These are phyloP conservation scores for Atethmia centrago DNA, from an alignment of 2,888 invertebrate genomes.

Conservation along the genomic window DNA sequence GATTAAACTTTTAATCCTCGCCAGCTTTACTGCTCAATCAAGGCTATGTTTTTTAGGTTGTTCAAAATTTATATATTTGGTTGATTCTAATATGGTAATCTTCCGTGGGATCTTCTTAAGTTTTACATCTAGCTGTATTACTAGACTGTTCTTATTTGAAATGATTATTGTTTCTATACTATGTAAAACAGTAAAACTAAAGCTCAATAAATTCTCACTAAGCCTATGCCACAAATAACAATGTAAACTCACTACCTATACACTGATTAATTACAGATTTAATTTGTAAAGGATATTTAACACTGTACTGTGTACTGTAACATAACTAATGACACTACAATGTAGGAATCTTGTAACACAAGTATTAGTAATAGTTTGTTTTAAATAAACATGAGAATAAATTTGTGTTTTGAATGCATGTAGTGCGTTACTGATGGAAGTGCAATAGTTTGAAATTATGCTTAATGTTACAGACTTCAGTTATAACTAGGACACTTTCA, in stretches of 20 bases:
- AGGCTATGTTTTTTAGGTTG: neutral
- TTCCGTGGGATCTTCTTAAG: neutral
- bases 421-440: constrained; percentile 13
- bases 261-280: neutral
- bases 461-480: constrained; percentile 4
- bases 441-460: constrained; percentile 26
- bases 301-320: neutral
- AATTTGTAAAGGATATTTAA: neutral
- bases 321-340: neutral
- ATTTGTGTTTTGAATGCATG: neutral
- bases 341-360: neutral
- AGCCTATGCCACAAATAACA: neutral
- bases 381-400: neutral
- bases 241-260: neutral
- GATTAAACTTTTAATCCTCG: neutral
- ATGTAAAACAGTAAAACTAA: neutral
- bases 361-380: neutral
- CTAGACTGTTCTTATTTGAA: constrained; percentile 3
- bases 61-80: neutral
- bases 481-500: constrained; percentile 6
- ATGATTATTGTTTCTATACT: neutral
- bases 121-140: neutral
- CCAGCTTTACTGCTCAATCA: neutral
- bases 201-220: neutral
- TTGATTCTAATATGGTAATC: neutral